Percentiles rank a stretch among this genome's conserved stretches.
Conservation (phyloP, 2,888 invertebrate species). For the Phyllotreta cruciferae region DNA sequence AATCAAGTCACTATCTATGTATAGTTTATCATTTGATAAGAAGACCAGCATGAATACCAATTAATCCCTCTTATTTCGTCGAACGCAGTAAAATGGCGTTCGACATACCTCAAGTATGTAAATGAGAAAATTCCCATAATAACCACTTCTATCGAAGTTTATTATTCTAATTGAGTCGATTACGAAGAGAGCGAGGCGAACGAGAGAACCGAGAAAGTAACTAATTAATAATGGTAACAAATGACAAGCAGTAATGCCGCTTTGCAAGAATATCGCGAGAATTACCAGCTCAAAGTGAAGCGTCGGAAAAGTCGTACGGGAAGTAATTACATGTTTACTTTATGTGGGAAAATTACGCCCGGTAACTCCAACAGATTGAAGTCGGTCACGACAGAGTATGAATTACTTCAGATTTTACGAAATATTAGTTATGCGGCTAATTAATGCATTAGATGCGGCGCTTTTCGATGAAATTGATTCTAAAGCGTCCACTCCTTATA, state of each 20-base stretch:
- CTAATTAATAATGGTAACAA: constrained; percentile 35
- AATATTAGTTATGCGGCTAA: too few relatives aligned
- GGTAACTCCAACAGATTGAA: constrained; percentile 1
- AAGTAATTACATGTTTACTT: constrained; percentile 29
- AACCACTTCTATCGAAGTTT: constrained; percentile 23
- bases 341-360: constrained; percentile 29
- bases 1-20: too few relatives aligned
- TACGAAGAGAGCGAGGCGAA: constrained; percentile 13
- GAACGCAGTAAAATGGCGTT: neutral
- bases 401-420: too few relatives aligned
- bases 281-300: constrained; percentile 9
- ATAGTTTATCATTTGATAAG: too few relatives aligned
- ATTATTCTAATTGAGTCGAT: constrained; percentile 33
- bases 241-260: constrained; percentile 31
- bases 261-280: constrained; percentile 20
- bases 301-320: constrained; percentile 20
- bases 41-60: too few relatives aligned
- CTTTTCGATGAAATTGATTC: too few relatives aligned
- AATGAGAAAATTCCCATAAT: neutral
- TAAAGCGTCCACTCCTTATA: too few relatives aligned
- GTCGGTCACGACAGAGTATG: neutral
- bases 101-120: constrained; percentile 7
- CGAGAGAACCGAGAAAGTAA: neutral
- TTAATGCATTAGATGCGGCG: too few relatives aligned
- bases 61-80: too few relatives aligned